These are phyloP conservation scores for Pelochelys cantorii DNA, from an alignment of 2,797 vertebrate species.

Conservation along the genomic window DNA sequence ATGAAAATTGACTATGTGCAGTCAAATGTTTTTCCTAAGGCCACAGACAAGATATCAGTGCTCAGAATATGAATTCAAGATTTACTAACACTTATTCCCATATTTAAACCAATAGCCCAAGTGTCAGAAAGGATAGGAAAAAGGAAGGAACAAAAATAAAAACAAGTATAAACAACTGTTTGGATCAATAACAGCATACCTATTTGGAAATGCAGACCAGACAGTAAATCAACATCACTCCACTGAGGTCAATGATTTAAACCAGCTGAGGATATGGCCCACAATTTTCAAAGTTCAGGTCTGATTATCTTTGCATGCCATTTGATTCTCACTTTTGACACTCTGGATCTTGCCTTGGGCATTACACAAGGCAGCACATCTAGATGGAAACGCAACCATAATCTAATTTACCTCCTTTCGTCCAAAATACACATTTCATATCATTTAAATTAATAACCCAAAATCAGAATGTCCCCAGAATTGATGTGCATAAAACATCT, in stretches of 20 bases:
- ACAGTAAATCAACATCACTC: not conserved
- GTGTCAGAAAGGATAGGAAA: not conserved
- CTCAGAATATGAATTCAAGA: not conserved
- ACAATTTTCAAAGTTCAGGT: not conserved
- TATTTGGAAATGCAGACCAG: accelerated
- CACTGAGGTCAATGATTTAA: not conserved
- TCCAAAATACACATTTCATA: not conserved
- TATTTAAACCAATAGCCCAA: not conserved
- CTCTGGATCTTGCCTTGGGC: accelerated
- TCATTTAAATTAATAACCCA: not conserved
- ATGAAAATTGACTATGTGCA: accelerated
- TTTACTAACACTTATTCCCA: not conserved
- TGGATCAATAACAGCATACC: not conserved
- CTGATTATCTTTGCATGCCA: not conserved
- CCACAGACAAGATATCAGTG: not conserved
- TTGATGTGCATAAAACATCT: not conserved
- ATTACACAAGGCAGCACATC: not conserved
- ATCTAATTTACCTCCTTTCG: not conserved
- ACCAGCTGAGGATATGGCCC: not conserved
- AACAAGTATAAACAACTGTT: accelerated
- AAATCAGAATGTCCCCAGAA: not conserved
- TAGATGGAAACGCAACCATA: not conserved
- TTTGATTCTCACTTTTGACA: accelerated
- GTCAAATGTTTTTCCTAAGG: not conserved
- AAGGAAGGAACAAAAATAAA: not conserved